These are phyloP conservation scores for Drosophila ochracea DNA, from an alignment of 2,888 invertebrate species.

Conservation along the genomic window DNA sequence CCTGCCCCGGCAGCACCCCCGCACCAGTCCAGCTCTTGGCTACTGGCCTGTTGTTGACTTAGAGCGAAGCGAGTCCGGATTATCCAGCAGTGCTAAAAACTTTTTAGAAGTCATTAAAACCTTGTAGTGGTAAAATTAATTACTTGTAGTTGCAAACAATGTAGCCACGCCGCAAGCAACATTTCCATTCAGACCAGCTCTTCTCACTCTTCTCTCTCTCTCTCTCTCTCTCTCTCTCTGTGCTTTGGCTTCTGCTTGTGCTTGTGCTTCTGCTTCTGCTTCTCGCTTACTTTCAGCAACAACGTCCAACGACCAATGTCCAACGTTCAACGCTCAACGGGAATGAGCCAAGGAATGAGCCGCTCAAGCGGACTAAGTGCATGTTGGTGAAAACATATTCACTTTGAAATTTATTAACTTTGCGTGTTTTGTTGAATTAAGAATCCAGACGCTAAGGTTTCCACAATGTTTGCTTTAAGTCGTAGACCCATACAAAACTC, in stretches of 20 bases:
- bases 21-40: not conserved
- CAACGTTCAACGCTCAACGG: slow-evolving; percentile 25
- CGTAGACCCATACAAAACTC: slow-evolving; percentile 48
- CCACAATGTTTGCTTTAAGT: slow-evolving; percentile 69
- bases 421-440: slow-evolving; percentile 84
- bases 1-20: not conserved
- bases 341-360: slow-evolving; percentile 31
- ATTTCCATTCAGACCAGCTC: slow-evolving; percentile 58
- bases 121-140: slow-evolving; percentile 86
- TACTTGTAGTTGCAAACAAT: slow-evolving; percentile 85
- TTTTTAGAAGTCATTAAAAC: slow-evolving; percentile 85
- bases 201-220: slow-evolving; percentile 28
- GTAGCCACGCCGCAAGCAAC: slow-evolving; percentile 83
- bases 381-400: slow-evolving; percentile 79
- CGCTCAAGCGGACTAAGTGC: slow-evolving; percentile 70
- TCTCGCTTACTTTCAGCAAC: not conserved
- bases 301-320: slow-evolving; percentile 19
- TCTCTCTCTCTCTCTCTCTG: not conserved
- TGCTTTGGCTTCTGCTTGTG: not conserved
- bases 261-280: slow-evolving; percentile 3
- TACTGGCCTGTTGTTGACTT: slow-evolving; percentile 54
- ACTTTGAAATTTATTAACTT: slow-evolving; percentile 84
- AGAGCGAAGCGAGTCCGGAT: slow-evolving; percentile 66
- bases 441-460: slow-evolving; percentile 75
- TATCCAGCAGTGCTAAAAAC: slow-evolving; percentile 83